phyloP scores from a whole-genome alignment of 2,113 vertebrate species.

The Ramphastos sulfuratus region DNA sequence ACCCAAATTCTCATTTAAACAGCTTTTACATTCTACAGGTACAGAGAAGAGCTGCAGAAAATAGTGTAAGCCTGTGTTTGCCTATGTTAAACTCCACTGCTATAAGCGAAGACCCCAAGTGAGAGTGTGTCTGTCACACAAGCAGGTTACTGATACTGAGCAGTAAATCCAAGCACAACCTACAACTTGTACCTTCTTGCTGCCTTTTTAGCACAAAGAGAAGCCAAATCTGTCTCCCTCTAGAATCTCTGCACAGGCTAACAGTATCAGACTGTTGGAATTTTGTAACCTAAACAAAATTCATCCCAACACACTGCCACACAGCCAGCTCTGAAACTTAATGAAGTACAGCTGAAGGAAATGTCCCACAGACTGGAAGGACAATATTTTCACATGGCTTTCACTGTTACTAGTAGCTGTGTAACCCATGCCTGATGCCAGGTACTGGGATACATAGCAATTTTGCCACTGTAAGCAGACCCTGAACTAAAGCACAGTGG shows the following conservation, averaged over 20 bases:
- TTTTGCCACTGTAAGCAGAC: not conserved
- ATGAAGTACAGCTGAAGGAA: not conserved
- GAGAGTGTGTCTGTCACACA: not conserved
- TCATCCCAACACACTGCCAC: not conserved
- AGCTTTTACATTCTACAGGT: not conserved
- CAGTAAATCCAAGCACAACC: not conserved
- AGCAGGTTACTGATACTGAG: not conserved
- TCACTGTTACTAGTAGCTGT: not conserved
- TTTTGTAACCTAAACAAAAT: not conserved
- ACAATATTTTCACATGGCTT: not conserved
- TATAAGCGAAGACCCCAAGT: not conserved
- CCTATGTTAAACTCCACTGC: not conserved
- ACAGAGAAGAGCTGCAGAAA: not conserved
- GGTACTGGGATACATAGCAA: rapidly evolving
- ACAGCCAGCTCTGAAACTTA: not conserved
- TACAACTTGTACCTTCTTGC: not conserved
- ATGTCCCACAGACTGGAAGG: not conserved
- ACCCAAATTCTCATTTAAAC: not conserved
- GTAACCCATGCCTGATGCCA: not conserved
- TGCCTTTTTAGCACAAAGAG: not conserved
- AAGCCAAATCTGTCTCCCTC: not conserved
- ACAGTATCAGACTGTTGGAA: not conserved
- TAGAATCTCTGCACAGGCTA: not conserved
- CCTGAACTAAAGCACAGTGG: rapidly evolving
- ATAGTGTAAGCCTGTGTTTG: not conserved